Conservation (phyloP, 1,140 invertebrate species). For the Hesperophylax magnus region DNA sequence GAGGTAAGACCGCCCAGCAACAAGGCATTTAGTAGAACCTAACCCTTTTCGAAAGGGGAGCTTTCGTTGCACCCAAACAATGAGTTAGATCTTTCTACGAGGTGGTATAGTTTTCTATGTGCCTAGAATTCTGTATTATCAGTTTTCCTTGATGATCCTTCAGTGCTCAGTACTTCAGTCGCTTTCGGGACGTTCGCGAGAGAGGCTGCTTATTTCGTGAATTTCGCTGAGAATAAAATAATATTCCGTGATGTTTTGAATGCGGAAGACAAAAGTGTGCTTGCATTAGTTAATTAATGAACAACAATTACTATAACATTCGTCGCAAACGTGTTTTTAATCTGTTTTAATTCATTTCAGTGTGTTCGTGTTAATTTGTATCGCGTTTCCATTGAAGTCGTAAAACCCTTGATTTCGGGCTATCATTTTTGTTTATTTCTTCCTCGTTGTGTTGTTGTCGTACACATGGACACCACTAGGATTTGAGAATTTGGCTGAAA, state of each 20-base stretch:
- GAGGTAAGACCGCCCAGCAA: not conserved
- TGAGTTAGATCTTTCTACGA: not conserved
- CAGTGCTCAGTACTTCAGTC: not conserved
- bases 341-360: not conserved
- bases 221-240: not conserved
- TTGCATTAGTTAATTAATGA: not conserved
- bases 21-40: not conserved
- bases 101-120: not conserved
- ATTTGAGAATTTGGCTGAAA: too few species aligned
- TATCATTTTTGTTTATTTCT: too few species aligned
- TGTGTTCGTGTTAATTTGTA: not conserved
- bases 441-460: too few species aligned
- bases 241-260: not conserved
- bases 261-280: not conserved
- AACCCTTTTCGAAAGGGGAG: not conserved
- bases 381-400: not conserved
- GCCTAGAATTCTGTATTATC: too few species aligned
- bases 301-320: too few species aligned
- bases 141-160: not conserved
- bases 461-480: too few species aligned
- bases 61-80: not conserved
- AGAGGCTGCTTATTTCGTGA: not conserved
- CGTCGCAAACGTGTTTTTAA: too few species aligned
- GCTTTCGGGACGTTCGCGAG: not conserved
- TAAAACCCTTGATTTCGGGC: too few species aligned